Evolutionary conservation across 1,140 invertebrate species (phyloP), one percentile per base, ranked within the genome.

Genomic region (Drosophila grimshawi): DNA sequence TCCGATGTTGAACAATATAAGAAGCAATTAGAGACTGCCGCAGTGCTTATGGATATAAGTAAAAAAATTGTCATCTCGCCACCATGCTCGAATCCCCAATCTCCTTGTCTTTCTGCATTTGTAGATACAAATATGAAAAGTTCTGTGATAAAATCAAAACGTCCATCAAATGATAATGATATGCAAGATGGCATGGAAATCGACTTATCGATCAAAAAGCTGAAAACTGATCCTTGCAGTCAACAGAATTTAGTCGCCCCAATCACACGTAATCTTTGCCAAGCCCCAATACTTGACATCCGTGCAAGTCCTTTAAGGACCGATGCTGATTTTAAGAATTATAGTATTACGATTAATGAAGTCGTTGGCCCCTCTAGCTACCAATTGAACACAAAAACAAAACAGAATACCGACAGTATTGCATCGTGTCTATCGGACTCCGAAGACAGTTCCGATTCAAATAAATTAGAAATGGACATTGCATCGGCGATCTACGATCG

Each of bases 91-190:
- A 92, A 92, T 88, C 90, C 90, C 35, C 90, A 92, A 91, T 92
- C 92, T 69, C 92, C 91, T 59, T 81, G 90, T 77, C 64, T 86
- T 51, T 77, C 80, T 66, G 72, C 82, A 72, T 61, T 62, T 67
- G 73, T 66, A 70, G 78, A 91, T 75, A 79, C 78, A 88, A 92
- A 90, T 92, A 91, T 92, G 91, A 92, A 91, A 81, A 90, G 78
- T 80, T 92, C 92, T 91, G 91, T 92, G 91, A 92, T 92, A 92
- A 91, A 91, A 86, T 78, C 81, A 79, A 92, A 91, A 90, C 85
- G 80, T 90, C 81, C 86, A 78, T 77, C 79, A 79, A 86, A 76
- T 56, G 65, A 82, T 70, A 81, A 61, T 76, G 79, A 80, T 62
- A 65, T 79, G 67, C 74, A 78, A 60, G 82, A 91, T 64, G 76